Evolutionary conservation across 37 sponge, comb jelly and placozoan species (phyloP).

Genomic region (Chondrilla cf. caribensis): DNA sequence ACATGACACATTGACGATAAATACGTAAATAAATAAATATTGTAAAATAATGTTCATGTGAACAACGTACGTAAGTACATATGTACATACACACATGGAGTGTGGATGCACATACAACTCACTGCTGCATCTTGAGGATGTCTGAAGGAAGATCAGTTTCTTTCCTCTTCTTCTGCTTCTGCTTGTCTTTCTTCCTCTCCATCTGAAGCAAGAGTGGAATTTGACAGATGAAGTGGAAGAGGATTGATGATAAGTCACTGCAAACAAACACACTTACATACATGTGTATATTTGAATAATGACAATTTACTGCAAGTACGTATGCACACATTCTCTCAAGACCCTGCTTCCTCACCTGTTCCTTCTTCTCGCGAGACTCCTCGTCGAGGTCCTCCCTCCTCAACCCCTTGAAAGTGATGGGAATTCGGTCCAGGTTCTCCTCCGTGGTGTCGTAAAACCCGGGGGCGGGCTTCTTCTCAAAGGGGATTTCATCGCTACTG

Average conservation of each 20-base stretch:
- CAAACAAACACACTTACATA: constrained; percentile 3
- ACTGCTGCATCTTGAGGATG: constrained; percentile 86
- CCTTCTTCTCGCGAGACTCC: constrained; percentile 70
- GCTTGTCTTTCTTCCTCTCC: constrained; percentile 84
- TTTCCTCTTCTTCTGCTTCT: constrained; percentile 80
- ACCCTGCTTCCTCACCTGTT: constrained; percentile 44
- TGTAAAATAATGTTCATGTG: too few relatives aligned
- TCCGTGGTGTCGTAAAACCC: constrained; percentile 89
- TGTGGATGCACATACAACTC: not conserved
- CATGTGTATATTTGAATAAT: not conserved
- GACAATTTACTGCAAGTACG: not conserved
- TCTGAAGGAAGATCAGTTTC: constrained; percentile 77
- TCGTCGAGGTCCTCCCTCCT: constrained; percentile 82
- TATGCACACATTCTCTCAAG: not conserved
- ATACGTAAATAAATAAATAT: too few relatives aligned
- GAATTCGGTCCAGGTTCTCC: constrained; percentile 43
- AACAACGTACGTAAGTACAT: constrained; percentile 13
- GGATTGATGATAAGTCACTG: not conserved
- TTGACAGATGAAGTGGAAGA: not conserved
- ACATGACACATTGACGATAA: too few relatives aligned
- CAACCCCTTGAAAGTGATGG: constrained; percentile 65
- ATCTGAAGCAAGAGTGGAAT: too few relatives aligned
- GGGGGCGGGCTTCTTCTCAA: constrained; percentile 92
- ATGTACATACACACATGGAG: not conserved
- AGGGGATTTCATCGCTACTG: constrained; percentile 88